A percentile compares a stretch with the other conserved stretches of the same genome.
These are phyloP conservation scores for Octodon degus DNA, from an alignment of 2,113 vertebrate genomes.

Conservation along the genomic window DNA sequence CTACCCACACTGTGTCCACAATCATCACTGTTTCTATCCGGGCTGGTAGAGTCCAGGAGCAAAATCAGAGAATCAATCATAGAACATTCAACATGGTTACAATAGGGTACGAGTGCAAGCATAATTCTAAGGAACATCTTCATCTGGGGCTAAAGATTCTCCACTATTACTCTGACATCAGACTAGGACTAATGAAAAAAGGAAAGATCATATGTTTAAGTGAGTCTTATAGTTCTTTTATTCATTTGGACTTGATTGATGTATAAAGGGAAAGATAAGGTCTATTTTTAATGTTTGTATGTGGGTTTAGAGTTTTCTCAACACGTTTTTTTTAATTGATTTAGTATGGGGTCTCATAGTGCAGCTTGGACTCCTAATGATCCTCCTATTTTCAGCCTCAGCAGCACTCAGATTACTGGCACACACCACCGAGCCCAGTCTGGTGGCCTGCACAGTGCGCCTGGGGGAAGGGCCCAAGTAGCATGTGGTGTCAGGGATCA, in stretches of 20 bases:
- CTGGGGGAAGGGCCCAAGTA: too few relatives aligned
- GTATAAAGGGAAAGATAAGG: neutral
- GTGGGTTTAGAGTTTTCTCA: neutral
- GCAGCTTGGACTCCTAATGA: too few relatives aligned
- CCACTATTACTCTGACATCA: neutral
- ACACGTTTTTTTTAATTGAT: neutral
- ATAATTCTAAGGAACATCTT: neutral
- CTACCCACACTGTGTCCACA: accelerated
- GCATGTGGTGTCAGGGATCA: too few relatives aligned
- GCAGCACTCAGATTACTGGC: too few relatives aligned
- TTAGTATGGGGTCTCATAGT: neutral
- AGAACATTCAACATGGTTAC: neutral
- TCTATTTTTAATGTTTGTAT: neutral
- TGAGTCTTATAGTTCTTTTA: neutral
- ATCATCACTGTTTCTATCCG: neutral
- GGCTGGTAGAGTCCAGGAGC: neutral
- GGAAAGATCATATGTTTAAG: neutral
- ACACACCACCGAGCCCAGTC: too few relatives aligned
- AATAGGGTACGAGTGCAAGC: neutral
- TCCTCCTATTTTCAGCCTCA: neutral
- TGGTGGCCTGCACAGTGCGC: too few relatives aligned
- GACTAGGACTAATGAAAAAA: neutral
- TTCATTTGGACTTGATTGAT: neutral
- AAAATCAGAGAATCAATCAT: neutral
- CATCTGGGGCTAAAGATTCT: neutral